Evolutionary conservation across 2,797 vertebrate species (phyloP).

Genomic region (Ispidina picta): DNA sequence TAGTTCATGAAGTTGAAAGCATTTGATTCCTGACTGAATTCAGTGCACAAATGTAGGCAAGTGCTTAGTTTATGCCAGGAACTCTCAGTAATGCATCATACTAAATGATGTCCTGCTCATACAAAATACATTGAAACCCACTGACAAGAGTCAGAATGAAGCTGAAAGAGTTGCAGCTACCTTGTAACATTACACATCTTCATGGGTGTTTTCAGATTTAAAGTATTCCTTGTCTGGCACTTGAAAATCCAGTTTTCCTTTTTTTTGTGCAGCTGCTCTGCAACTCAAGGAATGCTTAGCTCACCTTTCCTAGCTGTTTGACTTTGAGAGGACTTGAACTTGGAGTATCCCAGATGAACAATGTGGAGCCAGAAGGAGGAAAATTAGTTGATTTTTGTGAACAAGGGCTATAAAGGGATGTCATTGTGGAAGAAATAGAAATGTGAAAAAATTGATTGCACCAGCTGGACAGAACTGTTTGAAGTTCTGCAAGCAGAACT

Average conservation of each 20-base stretch:
- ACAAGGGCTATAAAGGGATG: neutral
- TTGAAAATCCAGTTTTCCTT: neutral
- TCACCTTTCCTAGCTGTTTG: conserved; percentile 5
- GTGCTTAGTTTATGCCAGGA: neutral
- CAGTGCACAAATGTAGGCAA: neutral
- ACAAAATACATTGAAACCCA: neutral
- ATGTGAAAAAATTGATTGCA: neutral
- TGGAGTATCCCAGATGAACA: neutral
- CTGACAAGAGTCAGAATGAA: neutral
- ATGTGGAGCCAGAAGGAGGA: neutral
- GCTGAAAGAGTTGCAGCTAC: neutral
- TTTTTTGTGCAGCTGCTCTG: neutral
- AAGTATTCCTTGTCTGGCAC: neutral
- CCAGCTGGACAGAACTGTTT: neutral
- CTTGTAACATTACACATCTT: neutral
- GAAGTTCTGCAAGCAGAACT: neutral
- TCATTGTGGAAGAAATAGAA: neutral
- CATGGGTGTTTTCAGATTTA: neutral
- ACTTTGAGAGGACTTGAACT: conserved; percentile 25
- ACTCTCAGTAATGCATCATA: neutral
- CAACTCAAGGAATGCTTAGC: neutral
- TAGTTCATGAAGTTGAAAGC: neutral
- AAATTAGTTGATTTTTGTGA: neutral
- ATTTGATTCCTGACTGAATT: neutral
- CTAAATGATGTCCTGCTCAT: neutral